phyloP scores from a whole-genome alignment of 2,113 vertebrate genomes.

The Jacana jacana region DNA sequence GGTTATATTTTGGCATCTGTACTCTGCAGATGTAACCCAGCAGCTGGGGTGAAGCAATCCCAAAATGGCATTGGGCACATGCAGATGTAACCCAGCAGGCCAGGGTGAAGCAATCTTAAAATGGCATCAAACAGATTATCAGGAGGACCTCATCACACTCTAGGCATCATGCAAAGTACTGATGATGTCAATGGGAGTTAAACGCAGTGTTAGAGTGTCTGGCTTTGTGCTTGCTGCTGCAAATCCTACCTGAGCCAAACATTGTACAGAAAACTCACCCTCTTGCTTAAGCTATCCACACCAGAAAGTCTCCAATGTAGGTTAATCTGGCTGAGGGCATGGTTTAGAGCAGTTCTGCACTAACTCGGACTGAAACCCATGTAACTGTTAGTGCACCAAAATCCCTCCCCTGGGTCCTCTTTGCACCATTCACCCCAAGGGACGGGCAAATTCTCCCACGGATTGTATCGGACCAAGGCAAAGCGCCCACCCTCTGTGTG shows the following conservation, averaged over 20 bases:
- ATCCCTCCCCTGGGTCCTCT: background rate
- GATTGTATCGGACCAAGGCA: background rate
- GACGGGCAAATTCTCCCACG: background rate
- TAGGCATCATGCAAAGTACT: background rate
- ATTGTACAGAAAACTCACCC: background rate
- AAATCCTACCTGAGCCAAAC: background rate
- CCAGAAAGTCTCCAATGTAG: background rate
- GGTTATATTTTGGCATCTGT: slow-evolving; percentile 30
- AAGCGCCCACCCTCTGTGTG: background rate
- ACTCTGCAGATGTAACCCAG: background rate
- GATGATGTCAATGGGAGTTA: background rate
- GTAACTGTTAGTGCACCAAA: background rate
- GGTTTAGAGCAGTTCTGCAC: background rate
- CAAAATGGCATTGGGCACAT: background rate
- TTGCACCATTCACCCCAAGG: background rate
- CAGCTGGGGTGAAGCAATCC: background rate
- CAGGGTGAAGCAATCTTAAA: background rate
- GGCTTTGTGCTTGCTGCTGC: background rate
- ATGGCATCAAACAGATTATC: background rate
- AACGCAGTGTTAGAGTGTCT: background rate
- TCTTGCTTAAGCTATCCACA: background rate
- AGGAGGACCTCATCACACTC: background rate
- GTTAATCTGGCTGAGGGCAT: background rate
- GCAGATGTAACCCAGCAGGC: background rate
- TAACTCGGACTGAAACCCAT: background rate